Evolutionary conservation across 2,113 vertebrate genomes (phyloP).

Genomic region (Amblyopsis rosae): DNA sequence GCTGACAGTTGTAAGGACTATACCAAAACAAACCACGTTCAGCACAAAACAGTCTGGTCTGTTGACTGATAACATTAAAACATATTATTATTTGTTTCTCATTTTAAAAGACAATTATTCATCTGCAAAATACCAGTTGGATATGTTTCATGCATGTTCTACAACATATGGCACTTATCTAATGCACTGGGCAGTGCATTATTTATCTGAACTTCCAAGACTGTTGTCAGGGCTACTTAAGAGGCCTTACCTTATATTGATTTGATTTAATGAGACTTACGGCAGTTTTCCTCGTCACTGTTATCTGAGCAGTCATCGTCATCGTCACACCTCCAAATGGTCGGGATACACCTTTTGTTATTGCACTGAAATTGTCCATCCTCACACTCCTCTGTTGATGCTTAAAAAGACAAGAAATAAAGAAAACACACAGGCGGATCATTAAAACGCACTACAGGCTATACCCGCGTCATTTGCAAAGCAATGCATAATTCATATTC

Average conservation of each 20-base stretch:
- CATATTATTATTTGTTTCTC: no score
- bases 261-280: conserved; percentile 79
- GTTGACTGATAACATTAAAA: no score
- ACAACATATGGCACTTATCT: no score
- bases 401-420: conserved; percentile 31
- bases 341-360: conserved; percentile 92
- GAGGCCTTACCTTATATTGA: not conserved
- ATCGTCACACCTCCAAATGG: conserved; percentile 94
- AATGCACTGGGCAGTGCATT: no score
- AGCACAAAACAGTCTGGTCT: no score
- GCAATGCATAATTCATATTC: conserved; percentile 73
- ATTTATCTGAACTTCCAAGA: no score
- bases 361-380: conserved; percentile 93
- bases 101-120: no score
- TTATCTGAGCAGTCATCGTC: conserved; percentile 96
- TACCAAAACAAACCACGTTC: conserved; percentile 16
- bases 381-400: conserved; percentile 84
- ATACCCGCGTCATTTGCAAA: conserved; percentile 66
- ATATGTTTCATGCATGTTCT: no score
- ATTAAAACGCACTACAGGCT: conserved; percentile 13
- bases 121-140: no score
- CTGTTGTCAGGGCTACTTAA: no score
- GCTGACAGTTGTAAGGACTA: not conserved
- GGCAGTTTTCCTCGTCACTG: conserved; percentile 94
- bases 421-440: conserved; percentile 40